Evolutionary conservation across 1,140 invertebrate genomes (phyloP).

Genomic region (Penaeus chinensis): DNA sequence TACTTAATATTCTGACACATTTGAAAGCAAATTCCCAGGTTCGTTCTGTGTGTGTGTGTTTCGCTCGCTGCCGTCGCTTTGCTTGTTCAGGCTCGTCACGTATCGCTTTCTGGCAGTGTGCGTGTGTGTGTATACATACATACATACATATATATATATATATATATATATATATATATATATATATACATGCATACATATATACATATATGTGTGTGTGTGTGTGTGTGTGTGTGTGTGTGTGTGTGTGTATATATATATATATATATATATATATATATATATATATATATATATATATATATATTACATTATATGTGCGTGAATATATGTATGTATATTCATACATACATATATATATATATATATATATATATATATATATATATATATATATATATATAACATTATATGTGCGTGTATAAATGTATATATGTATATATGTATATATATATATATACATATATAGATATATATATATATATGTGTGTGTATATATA

Average conservation of each 20-base stretch:
- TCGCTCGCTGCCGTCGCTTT: no score
- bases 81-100: no score
- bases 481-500: not conserved
- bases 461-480: not conserved
- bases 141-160: slow-evolving; percentile 16
- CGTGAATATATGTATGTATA: not conserved
- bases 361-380: no score
- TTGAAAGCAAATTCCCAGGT: no score
- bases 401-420: slow-evolving; percentile 6
- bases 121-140: not conserved
- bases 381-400: no score
- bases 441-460: slow-evolving; percentile 4
- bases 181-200: not conserved
- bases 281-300: no score
- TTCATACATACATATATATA: not conserved
- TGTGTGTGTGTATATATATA: not conserved
- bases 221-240: no score
- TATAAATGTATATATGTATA: slow-evolving; percentile 9
- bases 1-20: no score
- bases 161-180: slow-evolving; percentile 14
- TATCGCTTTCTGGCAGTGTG: not conserved
- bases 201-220: not conserved
- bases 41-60: no score
- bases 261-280: no score
- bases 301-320: not conserved